Base-by-base conservation (phyloP, 2,113 vertebrate species). In the Halcyon senegalensis region DNA sequence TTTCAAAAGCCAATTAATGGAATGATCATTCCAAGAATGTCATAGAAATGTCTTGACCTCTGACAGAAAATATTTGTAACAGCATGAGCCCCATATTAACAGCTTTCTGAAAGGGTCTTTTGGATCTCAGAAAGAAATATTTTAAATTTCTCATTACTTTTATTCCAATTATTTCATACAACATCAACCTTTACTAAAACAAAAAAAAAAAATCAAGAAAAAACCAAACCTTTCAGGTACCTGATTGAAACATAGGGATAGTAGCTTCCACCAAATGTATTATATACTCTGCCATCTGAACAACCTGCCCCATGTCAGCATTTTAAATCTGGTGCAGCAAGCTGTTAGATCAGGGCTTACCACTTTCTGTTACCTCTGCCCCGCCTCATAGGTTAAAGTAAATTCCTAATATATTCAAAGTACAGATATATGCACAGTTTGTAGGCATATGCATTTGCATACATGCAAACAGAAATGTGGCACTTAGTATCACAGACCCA, bases 1-100 rank as follows among this genome's bases (percentile, higher is more conserved):
- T 96, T 77, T 56, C 56, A 89, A 66, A 89, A 89, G 73, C 37
- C 56, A 81, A 30, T 64, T 75, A 94, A 78, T 75, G 11, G 46
- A 89, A 87, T 31, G 7, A 81, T 5, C 14, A 50, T 39, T 69
- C 46, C 13, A 1, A 86, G 55, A 55, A 83, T 17, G 33, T 21
- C 72, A 77, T 7, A 59, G 10, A 58, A 72, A 92, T 19, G 46
- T 66, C 72, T 15, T 27, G 76, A 84, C 35, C 72, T 89, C 75
- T 18, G 15, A 13, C 37, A 88, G 55, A 86, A 86, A 66, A 15
- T 31, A 76, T 55, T 50, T 46, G 23, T 30, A 88, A 74, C 8
- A 53, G 19, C 1, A 1, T 18, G 28, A 79, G 70, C 4, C 6
- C n/a, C 37, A 50, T 10, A 7, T 31, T 28, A 82, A 41, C 39